These are phyloP conservation scores for Scaptomyza flava DNA, from an alignment of 2,888 invertebrate species.

Conservation along the genomic window DNA sequence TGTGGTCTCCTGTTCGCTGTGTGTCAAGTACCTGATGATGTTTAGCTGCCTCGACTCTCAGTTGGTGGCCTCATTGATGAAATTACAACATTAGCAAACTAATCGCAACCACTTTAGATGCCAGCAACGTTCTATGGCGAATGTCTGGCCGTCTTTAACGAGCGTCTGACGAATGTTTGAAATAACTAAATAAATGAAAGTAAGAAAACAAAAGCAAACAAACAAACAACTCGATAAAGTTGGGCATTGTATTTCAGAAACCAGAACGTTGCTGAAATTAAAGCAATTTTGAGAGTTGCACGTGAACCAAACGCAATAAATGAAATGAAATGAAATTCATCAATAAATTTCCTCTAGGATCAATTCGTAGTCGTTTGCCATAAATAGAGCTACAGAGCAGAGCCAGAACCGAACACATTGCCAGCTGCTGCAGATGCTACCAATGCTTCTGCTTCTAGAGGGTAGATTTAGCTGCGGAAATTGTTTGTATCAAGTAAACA, in stretches of 20 bases:
- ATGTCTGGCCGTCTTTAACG: slow-evolving; percentile 48
- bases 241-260: slow-evolving; percentile 53
- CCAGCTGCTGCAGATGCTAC: slow-evolving; percentile 37
- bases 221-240: slow-evolving; percentile 50
- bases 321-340: slow-evolving; percentile 67
- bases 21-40: slow-evolving; percentile 76
- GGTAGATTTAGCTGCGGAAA: slow-evolving; percentile 62
- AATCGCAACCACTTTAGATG: slow-evolving; percentile 79
- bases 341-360: slow-evolving; percentile 70
- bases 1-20: slow-evolving; percentile 61
- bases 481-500: slow-evolving; percentile 62
- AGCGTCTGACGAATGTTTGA: slow-evolving; percentile 48
- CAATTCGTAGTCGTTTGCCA: slow-evolving; percentile 53
- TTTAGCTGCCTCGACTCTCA: slow-evolving; percentile 58
- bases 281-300: slow-evolving; percentile 67
- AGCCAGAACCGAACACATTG: slow-evolving; percentile 28
- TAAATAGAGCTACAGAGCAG: slow-evolving; percentile 47
- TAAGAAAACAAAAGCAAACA: slow-evolving; percentile 36
- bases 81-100: slow-evolving; percentile 80
- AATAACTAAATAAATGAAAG: slow-evolving; percentile 23
- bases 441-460: slow-evolving; percentile 10
- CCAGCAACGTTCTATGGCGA: slow-evolving; percentile 61
- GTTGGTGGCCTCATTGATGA: slow-evolving; percentile 62
- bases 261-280: slow-evolving; percentile 50
- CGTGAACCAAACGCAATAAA: slow-evolving; percentile 33